Evolutionary conservation across 1,140 invertebrate species (phyloP), one percentile per base, ranked within the genome.

Genomic region (Ceratosolen solmsi): DNA sequence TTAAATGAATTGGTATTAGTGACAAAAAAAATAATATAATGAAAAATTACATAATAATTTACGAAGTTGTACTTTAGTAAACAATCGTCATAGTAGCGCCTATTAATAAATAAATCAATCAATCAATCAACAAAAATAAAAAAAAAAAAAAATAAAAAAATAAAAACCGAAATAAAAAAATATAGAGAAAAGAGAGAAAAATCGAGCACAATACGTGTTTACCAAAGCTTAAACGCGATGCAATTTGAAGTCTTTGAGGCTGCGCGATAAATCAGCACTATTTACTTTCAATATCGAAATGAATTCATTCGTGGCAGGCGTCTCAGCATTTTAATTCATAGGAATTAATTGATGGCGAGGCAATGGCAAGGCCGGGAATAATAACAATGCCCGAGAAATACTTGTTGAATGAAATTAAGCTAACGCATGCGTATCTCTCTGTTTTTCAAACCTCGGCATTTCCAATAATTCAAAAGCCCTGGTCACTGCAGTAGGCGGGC

Each of bases 401-500:
- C 33, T 15, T 17, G 33, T n/a, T 8, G 27, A 38, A 38, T 4
- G 9, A 68, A 68, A 38, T 68, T 38, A 7, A 36, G 20, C 15
- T 0, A 68, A 68, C 7, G 33, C 7, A 68, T 20, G 17, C 33
- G 33, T n/a, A 4, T 27, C 49, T 68, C 17, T 13, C 11, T 63
- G 22, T 72, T 63, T 76, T 56, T 4, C 86, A 93, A 93, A 94
- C 87, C 94, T 94, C 85, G 88, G 91, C 15, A 88, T 93, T 11
- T 91, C 93, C 22, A 92, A 89, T 27, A 92, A 93, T 30, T 94
- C 94, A 13, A 93, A 91, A 75, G 89, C 95, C 13, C 90, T 93
- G 56, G 92, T 95, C 2, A 90, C 95, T 20, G 92, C 94, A 0
- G 93, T 93, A 30, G 94, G 94, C 17, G n/a, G n/a, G n/a, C n/a